Conservation (phyloP, 2,888 invertebrate genomes). For the Steinernema hermaphroditum region DNA sequence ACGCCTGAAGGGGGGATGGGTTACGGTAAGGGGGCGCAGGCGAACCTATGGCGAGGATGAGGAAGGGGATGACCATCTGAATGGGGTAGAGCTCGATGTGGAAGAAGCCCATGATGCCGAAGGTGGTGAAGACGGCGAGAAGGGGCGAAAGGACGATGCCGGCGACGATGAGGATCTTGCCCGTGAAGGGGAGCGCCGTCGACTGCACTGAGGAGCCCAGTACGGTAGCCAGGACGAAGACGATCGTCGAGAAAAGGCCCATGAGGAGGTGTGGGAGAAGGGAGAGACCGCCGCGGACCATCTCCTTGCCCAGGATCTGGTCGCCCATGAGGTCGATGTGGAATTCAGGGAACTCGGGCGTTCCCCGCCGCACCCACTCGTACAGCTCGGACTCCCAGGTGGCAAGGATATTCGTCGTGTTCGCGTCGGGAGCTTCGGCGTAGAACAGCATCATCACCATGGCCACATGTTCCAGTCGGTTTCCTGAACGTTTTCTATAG, state of each 20-base stretch:
- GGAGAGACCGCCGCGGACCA: constrained; percentile 39
- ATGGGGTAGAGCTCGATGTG: constrained; percentile 40
- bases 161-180: constrained; percentile 12
- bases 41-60: constrained; percentile 42
- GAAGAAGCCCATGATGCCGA: constrained; percentile 39
- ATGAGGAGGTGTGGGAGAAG: constrained; percentile 37
- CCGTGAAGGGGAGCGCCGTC: neutral
- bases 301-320: constrained; percentile 38
- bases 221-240: constrained; percentile 36
- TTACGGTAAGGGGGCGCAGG: neutral
- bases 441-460: constrained; percentile 21
- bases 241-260: constrained; percentile 35
- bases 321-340: constrained; percentile 40
- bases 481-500: too few species aligned
- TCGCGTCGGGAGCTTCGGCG: constrained; percentile 36
- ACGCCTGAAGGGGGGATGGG: constrained; percentile 36
- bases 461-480: constrained; percentile 9
- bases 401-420: constrained; percentile 34
- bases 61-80: constrained; percentile 42
- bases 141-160: constrained; percentile 39
- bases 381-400: constrained; percentile 40
- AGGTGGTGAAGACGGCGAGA: constrained; percentile 39
- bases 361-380: constrained; percentile 32
- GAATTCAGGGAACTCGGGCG: constrained; percentile 30
- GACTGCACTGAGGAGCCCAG: constrained; percentile 29